Evolutionary conservation across 1,140 invertebrate species (phyloP), one percentile per base, ranked within the genome.

Genomic region (Drosophila kohkoa): DNA sequence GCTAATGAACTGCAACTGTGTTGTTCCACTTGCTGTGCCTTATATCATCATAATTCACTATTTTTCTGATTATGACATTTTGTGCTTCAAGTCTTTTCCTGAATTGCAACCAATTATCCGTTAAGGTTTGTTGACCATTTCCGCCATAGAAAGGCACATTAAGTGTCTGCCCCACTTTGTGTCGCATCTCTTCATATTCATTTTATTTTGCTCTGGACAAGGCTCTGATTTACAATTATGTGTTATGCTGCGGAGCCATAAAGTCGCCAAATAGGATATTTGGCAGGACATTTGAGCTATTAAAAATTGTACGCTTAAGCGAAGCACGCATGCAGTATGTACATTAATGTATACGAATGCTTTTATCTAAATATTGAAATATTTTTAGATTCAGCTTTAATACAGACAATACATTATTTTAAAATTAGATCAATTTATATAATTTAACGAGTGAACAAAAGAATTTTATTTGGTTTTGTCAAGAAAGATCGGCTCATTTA

Each of bases 51-150:
- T 79, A 82, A 82, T 52, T 82, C 82, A 57, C 55, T 59, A 79
- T 82, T 82, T 79, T 82, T 79, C 66, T 70, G 70, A 82, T 82
- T 82, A 82, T 82, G 76, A 76, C 80, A 81, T 63, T 81, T 81
- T 66, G 65, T 55, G 78, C 62, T 58, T 63, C 54, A 72, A 81
- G 64, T 82, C 62, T 48, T 58, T 41, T 30, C 15, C 57, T 69
- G 75, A 82, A 82, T 78, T 63, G 70, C 49, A 78, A 49, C 16
- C 59, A 67, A 74, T 65, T 78, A 69, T 62, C 41, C 75, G 38
- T 62, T 60, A 65, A 72, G 59, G 46, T 71, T 60, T 11, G 60
- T 32, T 52, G 45, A n/a, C 32, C 45, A 48, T 62, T 49, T 49
- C n/a, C 15, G 20, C 10, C 16, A 57, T 30, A 51, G 11, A 30